Evolutionary conservation across 53 echinoderm and acorn worm genomes (phyloP).

Genomic region (Paelopatides confundens): DNA sequence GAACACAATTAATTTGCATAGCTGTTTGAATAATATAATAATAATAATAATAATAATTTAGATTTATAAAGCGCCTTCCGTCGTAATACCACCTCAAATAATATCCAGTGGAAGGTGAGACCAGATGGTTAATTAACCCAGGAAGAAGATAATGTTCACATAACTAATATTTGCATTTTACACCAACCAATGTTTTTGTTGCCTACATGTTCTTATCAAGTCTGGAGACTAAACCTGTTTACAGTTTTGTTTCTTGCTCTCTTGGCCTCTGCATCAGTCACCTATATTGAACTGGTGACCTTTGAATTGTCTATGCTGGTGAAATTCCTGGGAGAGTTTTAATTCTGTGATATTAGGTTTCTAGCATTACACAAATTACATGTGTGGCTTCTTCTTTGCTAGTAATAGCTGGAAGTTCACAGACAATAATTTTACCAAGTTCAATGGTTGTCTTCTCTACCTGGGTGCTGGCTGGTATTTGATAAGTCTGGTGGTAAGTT

Average conservation of each 20-base stretch:
- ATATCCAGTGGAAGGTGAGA: no score
- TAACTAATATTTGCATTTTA: not conserved
- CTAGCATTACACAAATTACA: not conserved
- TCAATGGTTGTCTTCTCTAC: no score
- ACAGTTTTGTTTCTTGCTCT: slow-evolving; percentile 38
- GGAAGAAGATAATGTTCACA: no score
- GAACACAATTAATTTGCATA: no score
- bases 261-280: slow-evolving; percentile 39
- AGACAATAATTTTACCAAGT: no score
- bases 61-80: no score
- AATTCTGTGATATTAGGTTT: slow-evolving; percentile 37
- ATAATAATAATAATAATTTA: no score
- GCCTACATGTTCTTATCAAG: not conserved
- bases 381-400: not conserved
- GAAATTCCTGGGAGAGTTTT: slow-evolving; percentile 42
- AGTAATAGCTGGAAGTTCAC: not conserved
- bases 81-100: no score
- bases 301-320: slow-evolving; percentile 35
- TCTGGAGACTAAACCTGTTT: slow-evolving; percentile 12
- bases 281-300: slow-evolving; percentile 14
- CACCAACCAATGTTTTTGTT: not conserved
- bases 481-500: no score
- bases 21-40: no score
- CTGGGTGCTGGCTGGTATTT: no score
- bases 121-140: no score